Percentiles rank a stretch among this genome's conserved stretches.
Conservation (phyloP, 2,888 invertebrate species). For the Xestoiulus laeticollis region DNA sequence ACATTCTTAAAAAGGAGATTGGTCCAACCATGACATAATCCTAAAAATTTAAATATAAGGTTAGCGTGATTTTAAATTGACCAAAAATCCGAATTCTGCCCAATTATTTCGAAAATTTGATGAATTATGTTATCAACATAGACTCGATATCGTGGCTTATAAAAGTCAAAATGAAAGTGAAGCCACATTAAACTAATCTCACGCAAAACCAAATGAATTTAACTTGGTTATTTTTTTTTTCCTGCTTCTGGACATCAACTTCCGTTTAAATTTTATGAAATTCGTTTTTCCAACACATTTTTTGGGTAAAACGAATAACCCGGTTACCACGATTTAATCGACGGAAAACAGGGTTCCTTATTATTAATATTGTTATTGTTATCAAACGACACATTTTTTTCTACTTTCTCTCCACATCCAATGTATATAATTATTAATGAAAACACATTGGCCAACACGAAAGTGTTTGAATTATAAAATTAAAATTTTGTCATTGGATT, state of each 20-base stretch:
- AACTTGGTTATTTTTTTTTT: background rate
- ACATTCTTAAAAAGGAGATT: too few relatives aligned
- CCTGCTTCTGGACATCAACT: background rate
- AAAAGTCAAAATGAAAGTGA: background rate
- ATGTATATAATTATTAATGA: background rate
- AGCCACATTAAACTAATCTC: background rate
- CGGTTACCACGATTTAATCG: constrained; percentile 12
- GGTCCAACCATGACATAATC: too few relatives aligned
- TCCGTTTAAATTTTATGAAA: background rate
- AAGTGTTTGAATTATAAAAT: background rate
- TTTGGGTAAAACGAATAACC: background rate
- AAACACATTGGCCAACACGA: background rate
- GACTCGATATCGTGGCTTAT: background rate
- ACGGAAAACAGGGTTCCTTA: background rate
- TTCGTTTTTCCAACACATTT: background rate
- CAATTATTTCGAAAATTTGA: too few relatives aligned
- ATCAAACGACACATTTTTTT: background rate
- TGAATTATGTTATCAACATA: background rate
- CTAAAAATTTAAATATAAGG: too few relatives aligned
- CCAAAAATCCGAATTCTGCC: too few relatives aligned
- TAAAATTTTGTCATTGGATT: background rate
- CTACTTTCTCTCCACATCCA: background rate
- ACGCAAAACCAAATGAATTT: background rate
- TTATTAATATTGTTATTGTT: background rate
- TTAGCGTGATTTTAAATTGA: too few relatives aligned